phyloP scores from a whole-genome alignment of 2,113 vertebrate species.

The Erythrolamprus reginae region DNA sequence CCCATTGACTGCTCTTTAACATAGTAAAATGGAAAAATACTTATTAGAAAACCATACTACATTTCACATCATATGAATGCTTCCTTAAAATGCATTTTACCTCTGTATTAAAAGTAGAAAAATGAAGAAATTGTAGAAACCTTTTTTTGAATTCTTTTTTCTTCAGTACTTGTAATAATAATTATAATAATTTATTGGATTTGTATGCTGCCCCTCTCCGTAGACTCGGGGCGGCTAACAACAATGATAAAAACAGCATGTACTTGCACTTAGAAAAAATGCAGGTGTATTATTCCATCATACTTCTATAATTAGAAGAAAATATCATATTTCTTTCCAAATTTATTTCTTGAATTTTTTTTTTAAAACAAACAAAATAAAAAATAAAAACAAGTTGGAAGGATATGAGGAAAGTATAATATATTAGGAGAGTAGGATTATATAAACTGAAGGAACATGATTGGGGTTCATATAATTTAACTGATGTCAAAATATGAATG shows the following conservation, averaged over 20 bases:
- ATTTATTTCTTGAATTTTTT: neutral
- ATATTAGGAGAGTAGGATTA: neutral
- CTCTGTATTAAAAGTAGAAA: neutral
- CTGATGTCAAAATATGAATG: neutral
- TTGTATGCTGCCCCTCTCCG: too few relatives aligned
- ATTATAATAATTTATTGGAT: too few relatives aligned
- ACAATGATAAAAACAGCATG: too few relatives aligned
- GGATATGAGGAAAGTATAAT: neutral
- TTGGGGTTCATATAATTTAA: neutral
- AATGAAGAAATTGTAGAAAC: neutral
- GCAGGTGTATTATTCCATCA: neutral
- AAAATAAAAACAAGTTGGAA: neutral
- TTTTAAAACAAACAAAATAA: neutral
- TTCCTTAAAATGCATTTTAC: neutral
- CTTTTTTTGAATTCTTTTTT: neutral
- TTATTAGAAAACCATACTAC: neutral
- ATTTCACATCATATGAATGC: neutral
- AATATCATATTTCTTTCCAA: neutral
- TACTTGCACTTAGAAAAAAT: neutral
- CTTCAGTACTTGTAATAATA: neutral
- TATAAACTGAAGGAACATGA: neutral
- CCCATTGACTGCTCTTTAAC: neutral
- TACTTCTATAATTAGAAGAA: neutral
- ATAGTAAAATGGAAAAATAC: neutral
- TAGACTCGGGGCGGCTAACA: too few relatives aligned